These are phyloP conservation scores for Hirudinaria manillensis DNA, from an alignment of 2,888 invertebrate species.

Conservation along the genomic window DNA sequence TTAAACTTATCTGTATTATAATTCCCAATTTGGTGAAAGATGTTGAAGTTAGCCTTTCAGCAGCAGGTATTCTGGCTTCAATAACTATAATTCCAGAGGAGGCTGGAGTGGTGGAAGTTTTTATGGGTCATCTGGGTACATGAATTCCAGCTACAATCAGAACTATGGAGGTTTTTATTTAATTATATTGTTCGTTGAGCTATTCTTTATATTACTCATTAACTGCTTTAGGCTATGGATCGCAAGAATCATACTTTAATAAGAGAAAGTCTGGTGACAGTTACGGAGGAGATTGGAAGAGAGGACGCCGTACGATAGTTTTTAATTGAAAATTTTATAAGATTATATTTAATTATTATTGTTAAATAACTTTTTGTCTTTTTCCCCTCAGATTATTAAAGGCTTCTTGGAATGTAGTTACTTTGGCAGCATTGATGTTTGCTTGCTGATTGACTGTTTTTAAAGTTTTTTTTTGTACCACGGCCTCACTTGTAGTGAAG, in stretches of 20 bases:
- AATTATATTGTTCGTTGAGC: not conserved
- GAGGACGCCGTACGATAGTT: constrained; percentile 17
- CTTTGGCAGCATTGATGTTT: too few species aligned
- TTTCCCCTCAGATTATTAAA: too few species aligned
- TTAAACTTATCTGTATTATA: not conserved
- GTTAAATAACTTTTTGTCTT: too few species aligned
- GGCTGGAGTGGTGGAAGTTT: constrained; percentile 8
- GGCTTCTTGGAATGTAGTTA: too few species aligned
- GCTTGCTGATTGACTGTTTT: too few species aligned
- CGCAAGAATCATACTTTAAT: not conserved
- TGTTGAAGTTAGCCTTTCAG: not conserved
- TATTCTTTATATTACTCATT: not conserved
- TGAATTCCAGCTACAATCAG: constrained; percentile 8
- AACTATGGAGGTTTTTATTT: not conserved
- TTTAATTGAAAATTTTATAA: too few species aligned
- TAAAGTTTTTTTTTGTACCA: too few species aligned
- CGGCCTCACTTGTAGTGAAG: too few species aligned
- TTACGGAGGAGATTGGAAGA: constrained; percentile 28
- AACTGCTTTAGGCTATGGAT: not conserved
- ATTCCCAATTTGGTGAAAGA: not conserved
- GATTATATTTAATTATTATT: too few species aligned
- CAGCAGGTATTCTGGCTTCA: not conserved
- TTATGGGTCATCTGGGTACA: constrained; percentile 14
- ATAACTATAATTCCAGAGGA: constrained; percentile 10
- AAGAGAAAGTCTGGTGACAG: constrained; percentile 25